These are phyloP conservation scores for Homarus americanus DNA, from an alignment of 1,140 invertebrate genomes.

Conservation along the genomic window DNA sequence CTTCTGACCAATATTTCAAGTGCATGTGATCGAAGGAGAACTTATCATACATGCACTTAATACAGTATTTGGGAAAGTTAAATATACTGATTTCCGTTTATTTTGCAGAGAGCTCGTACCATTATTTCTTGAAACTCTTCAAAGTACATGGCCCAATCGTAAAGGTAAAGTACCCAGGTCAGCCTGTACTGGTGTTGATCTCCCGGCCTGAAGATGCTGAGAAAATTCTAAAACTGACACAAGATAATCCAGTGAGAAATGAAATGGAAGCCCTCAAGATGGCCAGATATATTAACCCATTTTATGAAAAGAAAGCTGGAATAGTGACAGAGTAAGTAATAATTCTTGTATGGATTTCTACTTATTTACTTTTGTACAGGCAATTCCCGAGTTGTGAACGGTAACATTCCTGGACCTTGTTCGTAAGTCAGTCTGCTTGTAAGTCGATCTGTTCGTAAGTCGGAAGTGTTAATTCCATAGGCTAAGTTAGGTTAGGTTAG, in stretches of 20 bases:
- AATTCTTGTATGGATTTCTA: neutral
- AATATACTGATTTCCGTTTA: neutral
- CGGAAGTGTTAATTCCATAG: no score
- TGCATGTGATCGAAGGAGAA: no score
- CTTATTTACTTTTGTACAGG: neutral
- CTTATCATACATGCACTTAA: no score
- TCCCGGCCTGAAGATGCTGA: slow-evolving; percentile 42
- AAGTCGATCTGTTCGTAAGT: no score
- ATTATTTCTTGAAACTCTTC: slow-evolving; percentile 54
- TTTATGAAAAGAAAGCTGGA: slow-evolving; percentile 64
- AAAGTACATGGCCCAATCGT: slow-evolving; percentile 50
- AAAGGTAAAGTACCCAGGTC: slow-evolving; percentile 42
- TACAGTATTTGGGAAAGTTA: neutral
- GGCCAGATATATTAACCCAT: slow-evolving; percentile 46
- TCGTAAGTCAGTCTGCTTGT: no score
- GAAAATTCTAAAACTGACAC: slow-evolving; percentile 35
- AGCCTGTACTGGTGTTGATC: slow-evolving; percentile 44
- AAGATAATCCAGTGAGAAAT: slow-evolving; percentile 42
- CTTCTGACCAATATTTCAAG: no score
- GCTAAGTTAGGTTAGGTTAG: no score
- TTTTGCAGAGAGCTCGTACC: slow-evolving; percentile 1
- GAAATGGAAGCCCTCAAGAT: slow-evolving; percentile 37
- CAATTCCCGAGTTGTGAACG: no score
- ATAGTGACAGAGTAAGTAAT: slow-evolving; percentile 65
- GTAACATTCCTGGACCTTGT: no score